A percentile compares a stretch with the other conserved stretches of the same genome.
Evolutionary conservation across 2,113 vertebrate genomes (phyloP).

Genomic region (Hydrolagus affinis): DNA sequence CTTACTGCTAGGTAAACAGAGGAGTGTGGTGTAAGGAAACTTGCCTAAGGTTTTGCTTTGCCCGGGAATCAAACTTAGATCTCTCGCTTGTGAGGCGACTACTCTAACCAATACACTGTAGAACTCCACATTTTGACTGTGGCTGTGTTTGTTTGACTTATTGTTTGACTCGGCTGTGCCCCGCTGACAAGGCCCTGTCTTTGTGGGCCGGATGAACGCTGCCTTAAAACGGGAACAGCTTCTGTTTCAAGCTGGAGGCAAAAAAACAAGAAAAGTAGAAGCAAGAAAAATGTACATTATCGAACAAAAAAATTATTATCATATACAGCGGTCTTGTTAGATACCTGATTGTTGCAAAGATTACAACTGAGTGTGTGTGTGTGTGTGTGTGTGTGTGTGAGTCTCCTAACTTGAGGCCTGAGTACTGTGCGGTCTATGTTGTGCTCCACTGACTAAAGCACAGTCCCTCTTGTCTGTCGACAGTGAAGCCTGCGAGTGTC

Average conservation of each 20-base stretch:
- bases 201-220: too few relatives aligned
- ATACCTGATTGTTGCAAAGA: background rate
- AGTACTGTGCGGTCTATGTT: slow-evolving; percentile 2
- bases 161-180: background rate
- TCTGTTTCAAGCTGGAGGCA: background rate
- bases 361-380: background rate
- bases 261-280: background rate
- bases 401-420: too few relatives aligned
- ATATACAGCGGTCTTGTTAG: background rate
- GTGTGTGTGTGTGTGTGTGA: too few relatives aligned
- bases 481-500: slow-evolving; percentile 17
- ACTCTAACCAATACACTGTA: too few relatives aligned
- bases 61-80: too few relatives aligned
- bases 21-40: too few relatives aligned
- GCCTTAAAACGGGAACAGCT: background rate
- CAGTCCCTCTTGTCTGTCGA: background rate
- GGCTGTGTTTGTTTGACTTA: background rate
- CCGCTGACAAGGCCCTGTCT: too few relatives aligned
- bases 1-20: too few relatives aligned
- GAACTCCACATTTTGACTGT: too few relatives aligned
- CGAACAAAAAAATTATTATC: slow-evolving; percentile 14
- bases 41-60: too few relatives aligned
- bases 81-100: too few relatives aligned
- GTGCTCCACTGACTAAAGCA: slow-evolving; percentile 20
- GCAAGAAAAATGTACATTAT: background rate